These are phyloP conservation scores for Rhagoletis pomonella DNA, from an alignment of 1,140 invertebrate genomes.

Conservation along the genomic window DNA sequence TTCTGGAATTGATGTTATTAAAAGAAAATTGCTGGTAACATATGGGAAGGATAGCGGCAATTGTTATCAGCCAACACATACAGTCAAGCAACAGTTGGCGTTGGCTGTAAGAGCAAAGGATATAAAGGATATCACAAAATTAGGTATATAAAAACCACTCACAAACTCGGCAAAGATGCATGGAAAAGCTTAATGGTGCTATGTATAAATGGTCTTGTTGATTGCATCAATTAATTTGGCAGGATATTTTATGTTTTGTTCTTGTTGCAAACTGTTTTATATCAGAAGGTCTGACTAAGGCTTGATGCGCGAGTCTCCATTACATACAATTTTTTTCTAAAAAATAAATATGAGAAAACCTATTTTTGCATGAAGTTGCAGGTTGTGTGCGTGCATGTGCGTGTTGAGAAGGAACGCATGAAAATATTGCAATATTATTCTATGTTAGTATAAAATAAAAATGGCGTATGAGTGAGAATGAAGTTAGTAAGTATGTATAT, in stretches of 20 bases:
- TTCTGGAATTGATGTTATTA: conserved; percentile 19
- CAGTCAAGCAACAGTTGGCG: conserved; percentile 10
- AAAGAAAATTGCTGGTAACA: conserved; percentile 37
- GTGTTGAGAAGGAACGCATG: background rate
- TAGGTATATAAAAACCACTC: background rate
- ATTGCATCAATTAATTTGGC: conserved; percentile 21
- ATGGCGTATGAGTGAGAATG: background rate
- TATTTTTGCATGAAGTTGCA: background rate
- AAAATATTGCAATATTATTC: no score
- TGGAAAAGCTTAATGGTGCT: background rate
- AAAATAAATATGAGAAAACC: background rate
- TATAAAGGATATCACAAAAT: background rate
- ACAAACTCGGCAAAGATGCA: background rate
- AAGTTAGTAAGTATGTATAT: background rate
- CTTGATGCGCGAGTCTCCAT: background rate
- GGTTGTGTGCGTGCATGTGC: background rate
- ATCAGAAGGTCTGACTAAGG: background rate
- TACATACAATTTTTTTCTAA: background rate
- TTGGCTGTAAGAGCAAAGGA: background rate
- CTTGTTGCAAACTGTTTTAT: background rate
- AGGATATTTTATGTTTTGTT: background rate
- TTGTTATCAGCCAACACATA: background rate
- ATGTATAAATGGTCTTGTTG: background rate
- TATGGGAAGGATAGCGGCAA: background rate
- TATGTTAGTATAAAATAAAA: background rate